A percentile compares a stretch with the other conserved stretches of the same genome.
Evolutionary conservation across 2,113 vertebrate species (phyloP).

Genomic region (Leucopternis melanops): DNA sequence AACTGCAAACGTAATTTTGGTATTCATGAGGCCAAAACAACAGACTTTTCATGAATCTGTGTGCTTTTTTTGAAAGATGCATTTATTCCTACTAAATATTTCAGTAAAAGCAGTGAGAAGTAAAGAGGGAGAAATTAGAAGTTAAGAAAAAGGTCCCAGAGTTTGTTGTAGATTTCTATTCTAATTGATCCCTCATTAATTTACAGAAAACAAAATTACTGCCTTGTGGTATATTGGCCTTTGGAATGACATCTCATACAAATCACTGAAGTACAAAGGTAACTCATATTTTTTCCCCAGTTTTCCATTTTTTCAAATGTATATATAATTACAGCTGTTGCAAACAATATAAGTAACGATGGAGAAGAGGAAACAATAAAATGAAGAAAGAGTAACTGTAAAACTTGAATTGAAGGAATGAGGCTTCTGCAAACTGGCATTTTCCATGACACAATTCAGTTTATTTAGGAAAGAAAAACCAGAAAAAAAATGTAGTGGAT

Average conservation of each 20-base stretch:
- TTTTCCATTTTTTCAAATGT: background rate
- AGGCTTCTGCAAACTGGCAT: background rate
- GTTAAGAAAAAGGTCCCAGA: rapidly evolving
- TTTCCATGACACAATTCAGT: background rate
- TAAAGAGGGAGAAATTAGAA: background rate
- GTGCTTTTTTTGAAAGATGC: background rate
- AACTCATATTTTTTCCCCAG: background rate
- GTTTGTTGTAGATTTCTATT: background rate
- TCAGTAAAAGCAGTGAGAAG: background rate
- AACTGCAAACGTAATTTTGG: background rate
- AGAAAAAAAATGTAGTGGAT: background rate
- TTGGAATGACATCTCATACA: background rate
- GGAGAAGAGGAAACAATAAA: background rate
- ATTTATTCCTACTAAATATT: background rate
- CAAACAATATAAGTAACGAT: background rate
- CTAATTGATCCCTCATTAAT: background rate
- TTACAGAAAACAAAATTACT: background rate
- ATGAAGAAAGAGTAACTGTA: rapidly evolving
- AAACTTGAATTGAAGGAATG: background rate
- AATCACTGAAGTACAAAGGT: background rate
- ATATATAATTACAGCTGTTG: background rate
- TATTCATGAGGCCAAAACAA: background rate
- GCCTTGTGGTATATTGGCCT: background rate
- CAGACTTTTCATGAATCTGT: background rate
- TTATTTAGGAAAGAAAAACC: background rate